These are phyloP conservation scores for Charina bottae DNA, from an alignment of 2,113 vertebrate genomes.

Conservation along the genomic window DNA sequence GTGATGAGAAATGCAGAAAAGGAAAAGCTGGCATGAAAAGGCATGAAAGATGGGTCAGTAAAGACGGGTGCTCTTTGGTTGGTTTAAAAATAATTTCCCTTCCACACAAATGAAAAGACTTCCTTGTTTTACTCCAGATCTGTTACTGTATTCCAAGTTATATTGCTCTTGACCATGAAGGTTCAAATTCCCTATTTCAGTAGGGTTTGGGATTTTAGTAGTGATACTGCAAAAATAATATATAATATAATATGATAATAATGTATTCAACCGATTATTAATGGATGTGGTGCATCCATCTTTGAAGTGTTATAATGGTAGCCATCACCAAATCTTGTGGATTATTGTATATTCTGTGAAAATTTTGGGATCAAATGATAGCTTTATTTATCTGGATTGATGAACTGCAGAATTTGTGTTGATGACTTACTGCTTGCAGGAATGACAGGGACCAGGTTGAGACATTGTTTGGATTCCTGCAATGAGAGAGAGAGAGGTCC, in stretches of 20 bases:
- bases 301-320: background rate
- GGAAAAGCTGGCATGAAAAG: background rate
- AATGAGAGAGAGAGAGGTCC: background rate
- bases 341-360: background rate
- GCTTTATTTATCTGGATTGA: background rate
- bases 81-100: background rate
- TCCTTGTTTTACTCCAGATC: background rate
- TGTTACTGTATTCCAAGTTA: background rate
- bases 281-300: background rate
- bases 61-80: background rate
- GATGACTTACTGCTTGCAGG: background rate
- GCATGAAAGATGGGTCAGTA: background rate
- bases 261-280: no score
- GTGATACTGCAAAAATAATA: no score
- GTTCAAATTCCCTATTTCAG: background rate
- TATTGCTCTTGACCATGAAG: background rate
- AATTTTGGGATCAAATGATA: background rate
- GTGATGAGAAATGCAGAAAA: conserved; percentile 4
- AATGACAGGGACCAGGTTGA: background rate
- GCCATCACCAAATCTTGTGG: background rate
- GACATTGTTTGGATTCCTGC: background rate
- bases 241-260: no score
- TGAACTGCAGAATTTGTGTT: background rate
- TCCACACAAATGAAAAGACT: background rate
- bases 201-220: no score